Evolutionary conservation across 1,140 invertebrate genomes (phyloP).

Genomic region (Drosophila murphyi): DNA sequence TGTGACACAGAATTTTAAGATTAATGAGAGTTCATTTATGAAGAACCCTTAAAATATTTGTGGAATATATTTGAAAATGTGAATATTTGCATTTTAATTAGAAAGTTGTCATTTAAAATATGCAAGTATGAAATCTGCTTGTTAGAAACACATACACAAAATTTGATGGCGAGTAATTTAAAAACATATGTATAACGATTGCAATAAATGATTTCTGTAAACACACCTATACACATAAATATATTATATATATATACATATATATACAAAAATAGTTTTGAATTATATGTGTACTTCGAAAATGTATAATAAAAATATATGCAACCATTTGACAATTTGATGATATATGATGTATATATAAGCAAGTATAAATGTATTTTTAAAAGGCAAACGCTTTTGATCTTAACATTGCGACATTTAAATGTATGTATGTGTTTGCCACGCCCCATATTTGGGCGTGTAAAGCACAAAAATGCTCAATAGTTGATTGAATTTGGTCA

Average conservation of each 20-base stretch:
- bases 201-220: conserved; percentile 30
- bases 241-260: background rate
- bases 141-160: conserved; percentile 6
- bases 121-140: conserved; percentile 19
- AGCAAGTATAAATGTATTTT: conserved; percentile 13
- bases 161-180: conserved; percentile 9
- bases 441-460: conserved; percentile 41
- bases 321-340: conserved; percentile 27
- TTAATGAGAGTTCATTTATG: background rate
- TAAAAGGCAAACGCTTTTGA: conserved; percentile 35
- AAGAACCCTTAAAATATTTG: background rate
- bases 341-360: conserved; percentile 29
- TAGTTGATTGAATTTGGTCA: conserved; percentile 45
- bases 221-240: background rate
- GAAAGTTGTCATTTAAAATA: conserved; percentile 28
- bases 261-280: conserved; percentile 5
- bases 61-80: background rate
- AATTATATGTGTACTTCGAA: conserved; percentile 9
- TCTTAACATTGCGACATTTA: background rate
- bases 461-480: conserved; percentile 32
- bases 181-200: conserved; percentile 48
- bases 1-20: background rate
- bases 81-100: conserved; percentile 39
- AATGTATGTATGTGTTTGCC: background rate
- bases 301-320: conserved; percentile 15